Percentiles rank a stretch among this genome's conserved stretches.
Evolutionary conservation across 2,888 invertebrate species (phyloP).

Genomic region (Bruchidius siliquastri): DNA sequence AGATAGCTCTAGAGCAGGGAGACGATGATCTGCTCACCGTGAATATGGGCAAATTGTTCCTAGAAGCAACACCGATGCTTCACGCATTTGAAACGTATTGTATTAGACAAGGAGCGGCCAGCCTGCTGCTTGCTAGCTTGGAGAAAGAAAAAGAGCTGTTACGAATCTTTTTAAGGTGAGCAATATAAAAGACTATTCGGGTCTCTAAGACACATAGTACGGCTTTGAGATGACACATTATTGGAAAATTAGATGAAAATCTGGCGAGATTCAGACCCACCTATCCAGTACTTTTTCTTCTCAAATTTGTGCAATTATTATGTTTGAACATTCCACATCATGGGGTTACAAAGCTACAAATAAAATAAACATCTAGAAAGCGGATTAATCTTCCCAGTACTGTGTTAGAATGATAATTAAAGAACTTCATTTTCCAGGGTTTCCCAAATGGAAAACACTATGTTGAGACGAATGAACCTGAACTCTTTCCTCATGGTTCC

Average conservation of each 20-base stretch:
- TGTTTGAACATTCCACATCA: no score
- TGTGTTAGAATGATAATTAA: no score
- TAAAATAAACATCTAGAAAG: no score
- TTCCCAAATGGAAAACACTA: slow-evolving; percentile 94
- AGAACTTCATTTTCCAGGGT: slow-evolving; percentile 54
- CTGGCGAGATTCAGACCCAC: no score
- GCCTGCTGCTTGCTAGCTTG: slow-evolving; percentile 78
- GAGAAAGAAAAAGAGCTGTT: slow-evolving; percentile 93
- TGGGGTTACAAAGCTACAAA: no score
- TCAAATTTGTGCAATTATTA: no score
- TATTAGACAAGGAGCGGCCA: slow-evolving; percentile 87
- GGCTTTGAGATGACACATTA: no score
- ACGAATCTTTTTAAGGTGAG: slow-evolving; percentile 70
- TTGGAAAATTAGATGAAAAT: no score
- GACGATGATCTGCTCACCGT: slow-evolving; percentile 82
- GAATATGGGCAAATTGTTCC: slow-evolving; percentile 84
- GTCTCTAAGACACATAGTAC: no score
- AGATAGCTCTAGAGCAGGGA: slow-evolving; percentile 77
- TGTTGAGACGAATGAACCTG: slow-evolving; percentile 88
- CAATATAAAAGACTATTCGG: neutral
- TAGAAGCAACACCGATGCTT: slow-evolving; percentile 89
- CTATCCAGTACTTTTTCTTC: no score
- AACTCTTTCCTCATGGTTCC: slow-evolving; percentile 98
- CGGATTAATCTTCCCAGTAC: no score
- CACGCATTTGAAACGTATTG: slow-evolving; percentile 94